Percentiles rank a stretch among this genome's conserved stretches.
These are phyloP conservation scores for Labroides dimidiatus DNA, from an alignment of 2,797 vertebrate species.

Conservation along the genomic window DNA sequence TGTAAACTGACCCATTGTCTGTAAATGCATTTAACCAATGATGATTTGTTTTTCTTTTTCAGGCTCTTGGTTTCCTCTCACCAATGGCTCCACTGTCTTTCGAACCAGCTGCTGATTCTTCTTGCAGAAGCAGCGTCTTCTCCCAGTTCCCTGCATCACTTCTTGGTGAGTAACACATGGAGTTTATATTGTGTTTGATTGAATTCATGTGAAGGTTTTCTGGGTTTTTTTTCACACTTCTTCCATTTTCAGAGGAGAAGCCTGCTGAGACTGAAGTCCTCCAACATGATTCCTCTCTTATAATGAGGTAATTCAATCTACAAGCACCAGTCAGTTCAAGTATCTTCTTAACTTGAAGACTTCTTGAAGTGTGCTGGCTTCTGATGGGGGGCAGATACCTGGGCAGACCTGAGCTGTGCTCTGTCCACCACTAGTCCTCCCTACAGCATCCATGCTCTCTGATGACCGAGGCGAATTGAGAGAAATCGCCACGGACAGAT, in stretches of 20 bases:
- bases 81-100: slow-evolving; percentile 80
- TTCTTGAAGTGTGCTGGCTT: not conserved
- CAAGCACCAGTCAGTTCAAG: not conserved
- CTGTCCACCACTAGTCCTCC: slow-evolving; percentile 90
- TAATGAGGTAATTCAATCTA: slow-evolving; percentile 60
- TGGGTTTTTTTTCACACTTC: not conserved
- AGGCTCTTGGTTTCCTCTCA: slow-evolving; percentile 85
- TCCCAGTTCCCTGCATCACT: slow-evolving; percentile 74
- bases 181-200: not conserved
- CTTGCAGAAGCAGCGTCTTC: slow-evolving; percentile 69
- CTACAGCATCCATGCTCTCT: slow-evolving; percentile 92
- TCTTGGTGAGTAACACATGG: slow-evolving; percentile 44
- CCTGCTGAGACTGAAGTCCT: slow-evolving; percentile 11
- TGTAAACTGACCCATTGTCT: too few species aligned
- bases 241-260: slow-evolving; percentile 38
- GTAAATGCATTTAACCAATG: too few species aligned
- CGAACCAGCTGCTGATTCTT: slow-evolving; percentile 80
- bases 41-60: not conserved
- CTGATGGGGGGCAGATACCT: slow-evolving; percentile 92
- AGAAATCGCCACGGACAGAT: slow-evolving; percentile 99
- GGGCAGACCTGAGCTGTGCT: slow-evolving; percentile 84
- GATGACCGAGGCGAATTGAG: slow-evolving; percentile 98
- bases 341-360: not conserved
- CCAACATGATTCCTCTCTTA: accelerated
- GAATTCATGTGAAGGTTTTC: accelerated